Conservation (phyloP, 2,888 invertebrate genomes). For the Ophioninae sp. region DNA sequence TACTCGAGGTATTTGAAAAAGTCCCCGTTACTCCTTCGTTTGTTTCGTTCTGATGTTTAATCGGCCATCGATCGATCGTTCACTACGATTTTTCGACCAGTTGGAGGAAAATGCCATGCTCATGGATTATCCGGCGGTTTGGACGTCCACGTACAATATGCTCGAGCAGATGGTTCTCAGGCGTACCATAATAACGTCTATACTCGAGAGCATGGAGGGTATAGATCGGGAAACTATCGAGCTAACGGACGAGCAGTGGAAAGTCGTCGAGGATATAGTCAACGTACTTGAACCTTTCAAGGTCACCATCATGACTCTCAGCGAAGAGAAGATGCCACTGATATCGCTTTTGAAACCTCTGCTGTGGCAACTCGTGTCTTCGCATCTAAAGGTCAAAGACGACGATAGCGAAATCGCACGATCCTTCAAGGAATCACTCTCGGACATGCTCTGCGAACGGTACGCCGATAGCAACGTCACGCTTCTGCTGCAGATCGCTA, state of each 20-base stretch:
- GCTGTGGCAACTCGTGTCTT: conserved; percentile 81
- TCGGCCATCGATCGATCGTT: not conserved
- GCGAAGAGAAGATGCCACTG: conserved; percentile 82
- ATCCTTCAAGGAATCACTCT: conserved; percentile 79
- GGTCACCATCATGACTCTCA: conserved; percentile 81
- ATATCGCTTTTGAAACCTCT: conserved; percentile 82
- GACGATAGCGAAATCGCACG: conserved; percentile 77
- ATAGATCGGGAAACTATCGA: conserved; percentile 76
- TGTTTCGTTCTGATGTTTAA: conserved; percentile 11
- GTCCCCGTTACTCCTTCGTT: not conserved
- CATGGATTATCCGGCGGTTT: conserved; percentile 79
- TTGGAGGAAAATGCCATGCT: conserved; percentile 75
- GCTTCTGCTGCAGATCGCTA: conserved; percentile 80
- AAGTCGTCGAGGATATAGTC: conserved; percentile 80
- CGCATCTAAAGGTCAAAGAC: conserved; percentile 80
- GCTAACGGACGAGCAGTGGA: conserved; percentile 80
- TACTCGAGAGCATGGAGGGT: conserved; percentile 77
- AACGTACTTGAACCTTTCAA: conserved; percentile 81
- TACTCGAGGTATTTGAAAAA: conserved; percentile 71
- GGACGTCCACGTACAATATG: conserved; percentile 82
- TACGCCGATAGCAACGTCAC: conserved; percentile 79
- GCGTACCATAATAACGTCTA: conserved; percentile 75
- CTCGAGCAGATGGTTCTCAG: conserved; percentile 79
- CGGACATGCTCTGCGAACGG: conserved; percentile 78
- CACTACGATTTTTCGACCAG: conserved; percentile 63